phyloP scores from a whole-genome alignment of 2,888 invertebrate genomes.

The Teleogryllus oceanicus region DNA sequence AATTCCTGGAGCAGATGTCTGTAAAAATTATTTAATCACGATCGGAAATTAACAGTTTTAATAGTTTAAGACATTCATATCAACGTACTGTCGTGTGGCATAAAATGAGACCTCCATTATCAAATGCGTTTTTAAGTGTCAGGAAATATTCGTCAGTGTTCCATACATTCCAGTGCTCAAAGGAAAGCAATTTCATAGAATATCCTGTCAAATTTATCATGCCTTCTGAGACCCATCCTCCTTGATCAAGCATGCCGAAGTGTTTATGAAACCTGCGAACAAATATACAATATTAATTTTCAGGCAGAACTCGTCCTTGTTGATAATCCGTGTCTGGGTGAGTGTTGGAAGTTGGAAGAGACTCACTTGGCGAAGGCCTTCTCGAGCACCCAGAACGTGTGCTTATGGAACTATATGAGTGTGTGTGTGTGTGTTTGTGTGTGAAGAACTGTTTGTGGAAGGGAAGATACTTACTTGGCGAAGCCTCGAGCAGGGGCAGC shows the following conservation, averaged over 20 bases:
- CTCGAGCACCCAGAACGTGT: too few relatives aligned
- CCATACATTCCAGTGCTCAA: neutral
- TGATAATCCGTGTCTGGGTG: too few relatives aligned
- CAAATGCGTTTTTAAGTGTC: neutral
- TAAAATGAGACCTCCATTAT: neutral
- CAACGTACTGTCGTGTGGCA: fast-evolving
- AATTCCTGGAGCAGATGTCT: neutral
- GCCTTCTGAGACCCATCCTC: neutral
- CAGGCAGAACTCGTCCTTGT: too few relatives aligned
- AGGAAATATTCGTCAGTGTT: neutral
- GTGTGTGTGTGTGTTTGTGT: neutral
- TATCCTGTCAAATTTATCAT: neutral
- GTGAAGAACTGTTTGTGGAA: too few relatives aligned
- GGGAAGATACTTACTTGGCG: neutral
- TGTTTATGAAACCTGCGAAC: neutral
- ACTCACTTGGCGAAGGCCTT: too few relatives aligned
- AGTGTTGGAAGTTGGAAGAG: too few relatives aligned
- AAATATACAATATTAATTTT: neutral
- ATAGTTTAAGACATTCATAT: neutral
- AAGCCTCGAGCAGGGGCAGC: neutral
- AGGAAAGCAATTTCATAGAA: neutral
- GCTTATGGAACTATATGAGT: too few relatives aligned
- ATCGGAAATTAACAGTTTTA: too few relatives aligned
- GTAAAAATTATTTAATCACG: too few relatives aligned
- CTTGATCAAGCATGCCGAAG: neutral